Percentiles rank a stretch among this genome's conserved stretches.
These are phyloP conservation scores for Phoenicopterus ruber DNA, from an alignment of 2,113 vertebrate species.

Conservation along the genomic window DNA sequence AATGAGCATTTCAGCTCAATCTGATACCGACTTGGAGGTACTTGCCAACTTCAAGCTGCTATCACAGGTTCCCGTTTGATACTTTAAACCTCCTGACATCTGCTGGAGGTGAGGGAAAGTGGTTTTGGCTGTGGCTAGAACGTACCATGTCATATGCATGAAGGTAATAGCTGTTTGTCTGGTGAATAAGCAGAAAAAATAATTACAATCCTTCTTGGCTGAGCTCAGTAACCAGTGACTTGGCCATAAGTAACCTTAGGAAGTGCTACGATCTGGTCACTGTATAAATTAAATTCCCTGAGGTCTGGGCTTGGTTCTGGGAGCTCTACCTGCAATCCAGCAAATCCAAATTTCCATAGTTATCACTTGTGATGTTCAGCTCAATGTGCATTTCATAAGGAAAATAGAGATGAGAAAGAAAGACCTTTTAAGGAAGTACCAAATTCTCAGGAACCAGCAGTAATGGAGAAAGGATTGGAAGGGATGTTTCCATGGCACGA, in stretches of 20 bases:
- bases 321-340: neutral
- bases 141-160: neutral
- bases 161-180: neutral
- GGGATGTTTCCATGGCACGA: neutral
- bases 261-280: fast-evolving
- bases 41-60: neutral
- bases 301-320: neutral
- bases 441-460: neutral
- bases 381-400: neutral
- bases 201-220: neutral
- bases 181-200: neutral
- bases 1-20: neutral
- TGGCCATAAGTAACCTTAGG: neutral
- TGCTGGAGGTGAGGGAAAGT: neutral
- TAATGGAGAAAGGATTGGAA: neutral
- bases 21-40: neutral
- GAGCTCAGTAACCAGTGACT: neutral
- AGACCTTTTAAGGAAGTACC: neutral
- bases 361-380: neutral
- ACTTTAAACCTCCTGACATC: neutral
- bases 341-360: neutral
- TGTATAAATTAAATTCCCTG: neutral
- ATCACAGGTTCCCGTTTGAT: neutral
- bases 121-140: neutral
- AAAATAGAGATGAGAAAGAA: neutral